phyloP scores from a whole-genome alignment of 2,888 invertebrate species.

The Melipona bicolor region DNA sequence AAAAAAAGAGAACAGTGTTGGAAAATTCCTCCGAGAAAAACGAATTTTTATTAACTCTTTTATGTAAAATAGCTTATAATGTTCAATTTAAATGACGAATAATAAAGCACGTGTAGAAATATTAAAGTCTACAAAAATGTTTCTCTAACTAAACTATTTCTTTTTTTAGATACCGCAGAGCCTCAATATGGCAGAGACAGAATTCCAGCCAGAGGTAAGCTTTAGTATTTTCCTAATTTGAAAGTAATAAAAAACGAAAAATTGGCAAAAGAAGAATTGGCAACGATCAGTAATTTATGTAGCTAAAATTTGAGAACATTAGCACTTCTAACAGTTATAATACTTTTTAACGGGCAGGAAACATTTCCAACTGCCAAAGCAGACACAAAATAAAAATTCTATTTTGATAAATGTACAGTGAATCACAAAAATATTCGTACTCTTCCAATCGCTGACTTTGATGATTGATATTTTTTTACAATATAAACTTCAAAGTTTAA shows the following conservation, averaged over 20 bases:
- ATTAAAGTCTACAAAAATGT: neutral
- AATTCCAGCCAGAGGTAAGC: constrained; percentile 71
- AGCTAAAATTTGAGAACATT: neutral
- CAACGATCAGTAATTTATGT: neutral
- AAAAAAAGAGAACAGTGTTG: neutral
- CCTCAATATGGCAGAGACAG: constrained; percentile 72
- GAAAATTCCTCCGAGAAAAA: neutral
- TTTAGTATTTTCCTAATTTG: neutral
- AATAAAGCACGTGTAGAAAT: neutral
- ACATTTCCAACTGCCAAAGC: neutral
- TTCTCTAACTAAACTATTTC: neutral
- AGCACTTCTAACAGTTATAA: neutral
- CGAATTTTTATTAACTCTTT: neutral
- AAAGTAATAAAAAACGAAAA: neutral
- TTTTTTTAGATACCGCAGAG: constrained; percentile 64
- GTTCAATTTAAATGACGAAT: neutral
- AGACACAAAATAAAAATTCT: neutral
- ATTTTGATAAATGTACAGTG: constrained; percentile 23
- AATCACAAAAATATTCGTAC: neutral
- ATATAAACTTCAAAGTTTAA: too few relatives aligned
- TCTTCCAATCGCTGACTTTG: too few relatives aligned
- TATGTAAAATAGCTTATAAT: neutral
- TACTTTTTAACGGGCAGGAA: neutral
- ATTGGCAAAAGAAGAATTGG: neutral
- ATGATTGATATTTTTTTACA: too few relatives aligned